Evolutionary conservation across 2,797 vertebrate genomes (phyloP).

Genomic region (Smutsia gigantea): DNA sequence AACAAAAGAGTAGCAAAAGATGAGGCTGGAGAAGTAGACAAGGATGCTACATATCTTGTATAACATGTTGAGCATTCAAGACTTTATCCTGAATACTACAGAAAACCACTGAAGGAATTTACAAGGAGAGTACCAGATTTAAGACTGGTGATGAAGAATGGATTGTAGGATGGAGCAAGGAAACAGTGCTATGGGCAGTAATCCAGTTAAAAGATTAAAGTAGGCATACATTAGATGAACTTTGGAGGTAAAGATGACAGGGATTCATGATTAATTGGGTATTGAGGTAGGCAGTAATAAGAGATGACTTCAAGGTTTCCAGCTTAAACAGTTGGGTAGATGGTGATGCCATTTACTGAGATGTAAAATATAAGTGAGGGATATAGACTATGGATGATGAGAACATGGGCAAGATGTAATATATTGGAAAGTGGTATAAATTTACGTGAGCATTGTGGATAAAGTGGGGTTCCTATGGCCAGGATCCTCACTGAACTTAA

Average conservation of each 20-base stretch:
- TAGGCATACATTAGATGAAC: background rate
- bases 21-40: background rate
- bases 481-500: too few relatives aligned
- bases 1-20: background rate
- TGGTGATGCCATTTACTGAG: background rate
- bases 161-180: background rate
- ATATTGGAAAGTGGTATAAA: background rate
- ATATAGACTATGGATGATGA: background rate
- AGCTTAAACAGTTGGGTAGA: background rate
- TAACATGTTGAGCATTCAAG: conserved; percentile 34
- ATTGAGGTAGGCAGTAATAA: background rate
- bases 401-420: background rate
- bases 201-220: conserved; percentile 12
- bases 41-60: background rate
- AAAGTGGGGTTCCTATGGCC: too few relatives aligned
- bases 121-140: background rate
- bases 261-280: background rate
- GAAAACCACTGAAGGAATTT: conserved; percentile 2
- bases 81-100: background rate
- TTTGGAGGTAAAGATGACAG: background rate
- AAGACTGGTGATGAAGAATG: background rate
- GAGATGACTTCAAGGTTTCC: background rate
- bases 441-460: background rate
- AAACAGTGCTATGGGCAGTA: background rate
- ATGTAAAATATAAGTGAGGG: background rate